A percentile compares a stretch with the other conserved stretches of the same genome.
These are phyloP conservation scores for Volucella inanis DNA, from an alignment of 2,888 invertebrate species.

Conservation along the genomic window DNA sequence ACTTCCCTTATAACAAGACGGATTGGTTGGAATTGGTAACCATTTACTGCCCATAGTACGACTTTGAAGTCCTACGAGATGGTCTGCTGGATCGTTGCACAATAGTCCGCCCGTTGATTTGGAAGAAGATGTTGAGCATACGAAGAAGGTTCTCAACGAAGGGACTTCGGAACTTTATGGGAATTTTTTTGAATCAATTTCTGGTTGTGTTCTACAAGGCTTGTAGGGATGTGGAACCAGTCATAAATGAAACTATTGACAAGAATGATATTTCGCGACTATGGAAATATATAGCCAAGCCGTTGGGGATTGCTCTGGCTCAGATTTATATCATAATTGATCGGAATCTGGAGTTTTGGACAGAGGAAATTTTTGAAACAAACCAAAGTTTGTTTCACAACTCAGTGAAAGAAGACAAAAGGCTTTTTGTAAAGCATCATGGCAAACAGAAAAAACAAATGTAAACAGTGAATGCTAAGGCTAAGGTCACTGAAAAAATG, in stretches of 20 bases:
- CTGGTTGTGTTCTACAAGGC: slow-evolving; percentile 92
- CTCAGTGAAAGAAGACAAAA: slow-evolving; percentile 93
- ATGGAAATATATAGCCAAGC: slow-evolving; percentile 91
- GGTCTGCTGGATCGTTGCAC: slow-evolving; percentile 68
- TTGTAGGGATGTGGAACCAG: slow-evolving; percentile 92
- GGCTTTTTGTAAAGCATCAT: slow-evolving; percentile 92
- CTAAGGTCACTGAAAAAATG: slow-evolving; percentile 85
- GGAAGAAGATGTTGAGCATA: slow-evolving; percentile 76
- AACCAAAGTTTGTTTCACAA: slow-evolving; percentile 87
- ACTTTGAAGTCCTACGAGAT: slow-evolving; percentile 77
- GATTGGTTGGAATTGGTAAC: slow-evolving; percentile 89
- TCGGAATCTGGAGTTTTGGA: slow-evolving; percentile 56
- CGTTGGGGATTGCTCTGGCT: slow-evolving; percentile 89
- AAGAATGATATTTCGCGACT: slow-evolving; percentile 87
- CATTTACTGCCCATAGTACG: slow-evolving; percentile 91
- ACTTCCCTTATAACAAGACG: slow-evolving; percentile 88
- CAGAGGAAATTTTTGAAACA: slow-evolving; percentile 32
- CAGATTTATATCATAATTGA: slow-evolving; percentile 89
- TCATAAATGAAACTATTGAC: slow-evolving; percentile 86
- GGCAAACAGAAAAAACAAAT: slow-evolving; percentile 88
- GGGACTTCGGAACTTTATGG: slow-evolving; percentile 85
- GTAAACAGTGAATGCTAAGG: slow-evolving; percentile 86
- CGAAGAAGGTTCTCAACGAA: slow-evolving; percentile 78
- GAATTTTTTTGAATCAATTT: slow-evolving; percentile 91
- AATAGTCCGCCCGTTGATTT: slow-evolving; percentile 74